Evolutionary conservation across 2,797 vertebrate species (phyloP).

Genomic region (Falco berigora): DNA sequence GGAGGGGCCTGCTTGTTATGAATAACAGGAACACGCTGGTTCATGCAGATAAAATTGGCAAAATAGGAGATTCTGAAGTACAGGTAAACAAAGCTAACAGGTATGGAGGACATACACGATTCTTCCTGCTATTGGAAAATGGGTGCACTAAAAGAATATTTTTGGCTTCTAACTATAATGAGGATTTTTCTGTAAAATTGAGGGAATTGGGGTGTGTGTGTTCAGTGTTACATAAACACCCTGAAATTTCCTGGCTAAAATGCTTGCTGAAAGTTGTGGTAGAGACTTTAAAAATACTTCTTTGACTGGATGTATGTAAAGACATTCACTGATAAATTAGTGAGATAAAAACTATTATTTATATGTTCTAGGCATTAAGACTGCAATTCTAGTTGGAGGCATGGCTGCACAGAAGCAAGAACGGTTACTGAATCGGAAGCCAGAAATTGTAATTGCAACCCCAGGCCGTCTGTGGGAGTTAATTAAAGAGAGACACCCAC

Average conservation of each 20-base stretch:
- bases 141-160: not conserved
- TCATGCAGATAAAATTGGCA: not conserved
- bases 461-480: conserved; percentile 95
- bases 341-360: not conserved
- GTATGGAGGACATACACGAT: not conserved
- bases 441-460: conserved; percentile 92
- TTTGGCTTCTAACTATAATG: not conserved
- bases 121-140: not conserved
- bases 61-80: not conserved
- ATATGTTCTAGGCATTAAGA: conserved; percentile 81
- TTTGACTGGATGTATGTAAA: not conserved
- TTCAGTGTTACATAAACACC: not conserved
- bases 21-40: not conserved
- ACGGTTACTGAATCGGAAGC: conserved; percentile 82
- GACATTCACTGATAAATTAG: not conserved
- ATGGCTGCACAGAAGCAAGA: conserved; percentile 93
- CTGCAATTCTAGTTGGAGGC: conserved; percentile 90
- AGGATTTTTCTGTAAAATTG: not conserved
- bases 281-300: not conserved
- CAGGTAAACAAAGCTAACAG: not conserved
- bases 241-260: not conserved
- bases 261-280: not conserved
- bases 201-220: not conserved
- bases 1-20: not conserved
- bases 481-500: conserved; percentile 86